These are phyloP conservation scores for Muscidifurax raptorellus DNA, from an alignment of 1,140 invertebrate species.

Conservation along the genomic window DNA sequence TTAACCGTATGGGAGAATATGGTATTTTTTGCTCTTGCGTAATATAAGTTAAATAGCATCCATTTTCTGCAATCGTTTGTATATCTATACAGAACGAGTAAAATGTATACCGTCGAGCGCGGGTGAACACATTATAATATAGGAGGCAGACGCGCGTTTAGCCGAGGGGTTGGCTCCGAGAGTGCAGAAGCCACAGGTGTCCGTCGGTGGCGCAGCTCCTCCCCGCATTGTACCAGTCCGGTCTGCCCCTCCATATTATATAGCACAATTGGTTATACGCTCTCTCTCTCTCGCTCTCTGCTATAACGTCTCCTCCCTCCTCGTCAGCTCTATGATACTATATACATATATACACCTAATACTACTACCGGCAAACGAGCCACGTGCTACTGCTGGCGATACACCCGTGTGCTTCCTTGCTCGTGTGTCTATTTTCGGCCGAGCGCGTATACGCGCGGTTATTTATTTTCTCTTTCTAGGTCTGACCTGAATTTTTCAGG, in stretches of 20 bases:
- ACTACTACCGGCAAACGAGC: background rate
- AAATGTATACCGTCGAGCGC: too few relatives aligned
- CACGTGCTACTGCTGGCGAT: background rate
- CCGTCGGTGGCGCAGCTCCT: constrained; percentile 41
- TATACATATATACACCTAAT: background rate
- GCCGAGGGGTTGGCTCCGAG: constrained; percentile 48
- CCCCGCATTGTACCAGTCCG: constrained; percentile 19
- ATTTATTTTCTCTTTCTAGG: too few relatives aligned
- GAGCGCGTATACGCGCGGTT: background rate
- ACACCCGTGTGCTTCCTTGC: too few relatives aligned
- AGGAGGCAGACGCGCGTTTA: constrained; percentile 19
- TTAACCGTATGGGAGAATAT: background rate
- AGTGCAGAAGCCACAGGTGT: constrained; percentile 61
- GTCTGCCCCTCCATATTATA: background rate
- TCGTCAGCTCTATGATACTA: too few relatives aligned
- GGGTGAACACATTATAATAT: background rate
- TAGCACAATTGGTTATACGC: background rate
- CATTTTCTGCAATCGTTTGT: too few relatives aligned
- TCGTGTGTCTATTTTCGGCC: too few relatives aligned
- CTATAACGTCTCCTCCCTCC: background rate
- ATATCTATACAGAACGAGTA: too few relatives aligned
- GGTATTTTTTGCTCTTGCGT: background rate
- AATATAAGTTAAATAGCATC: too few relatives aligned
- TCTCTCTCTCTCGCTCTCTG: too few relatives aligned
- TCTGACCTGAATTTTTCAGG: too few relatives aligned